Conservation (phyloP, 1,140 invertebrate genomes). For the Drosophila guanche region DNA sequence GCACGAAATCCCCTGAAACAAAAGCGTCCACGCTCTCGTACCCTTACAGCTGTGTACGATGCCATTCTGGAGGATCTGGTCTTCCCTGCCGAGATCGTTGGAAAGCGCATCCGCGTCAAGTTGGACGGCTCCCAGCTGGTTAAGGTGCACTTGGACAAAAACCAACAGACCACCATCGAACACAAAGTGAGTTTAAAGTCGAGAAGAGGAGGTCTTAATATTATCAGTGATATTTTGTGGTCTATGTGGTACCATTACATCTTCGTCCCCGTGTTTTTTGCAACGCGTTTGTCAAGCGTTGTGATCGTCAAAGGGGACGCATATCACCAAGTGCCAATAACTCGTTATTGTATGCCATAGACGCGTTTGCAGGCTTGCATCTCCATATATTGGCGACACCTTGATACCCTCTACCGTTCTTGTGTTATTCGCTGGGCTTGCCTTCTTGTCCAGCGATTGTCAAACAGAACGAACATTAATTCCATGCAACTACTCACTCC, state of each 20-base stretch:
- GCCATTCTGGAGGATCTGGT: conserved; percentile 98
- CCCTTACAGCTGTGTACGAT: conserved; percentile 98
- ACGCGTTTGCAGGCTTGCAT: conserved; percentile 57
- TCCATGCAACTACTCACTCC: conserved; percentile 28
- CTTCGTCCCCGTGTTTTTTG: conserved; percentile 76
- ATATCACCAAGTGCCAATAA: conserved; percentile 67
- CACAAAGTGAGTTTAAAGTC: conserved; percentile 92
- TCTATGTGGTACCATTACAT: conserved; percentile 7
- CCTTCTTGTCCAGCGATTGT: conserved; percentile 57
- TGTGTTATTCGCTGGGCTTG: conserved; percentile 59
- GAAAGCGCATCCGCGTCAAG: conserved; percentile 97
- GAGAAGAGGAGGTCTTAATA: background rate
- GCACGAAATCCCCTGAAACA: conserved; percentile 97
- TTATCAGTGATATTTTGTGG: conserved; percentile 6
- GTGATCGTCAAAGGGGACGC: conserved; percentile 72
- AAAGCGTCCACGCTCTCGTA: conserved; percentile 97
- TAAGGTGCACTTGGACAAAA: conserved; percentile 99
- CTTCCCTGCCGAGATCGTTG: conserved; percentile 99
- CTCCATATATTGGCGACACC: conserved; percentile 80
- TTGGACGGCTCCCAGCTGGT: conserved; percentile 97
- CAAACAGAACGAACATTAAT: conserved; percentile 67
- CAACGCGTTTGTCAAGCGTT: conserved; percentile 45
- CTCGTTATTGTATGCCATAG: conserved; percentile 75
- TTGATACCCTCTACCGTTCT: conserved; percentile 38
- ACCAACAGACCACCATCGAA: conserved; percentile 99